phyloP scores from a whole-genome alignment of 1,140 invertebrate genomes.

The Wasmannia auropunctata region DNA sequence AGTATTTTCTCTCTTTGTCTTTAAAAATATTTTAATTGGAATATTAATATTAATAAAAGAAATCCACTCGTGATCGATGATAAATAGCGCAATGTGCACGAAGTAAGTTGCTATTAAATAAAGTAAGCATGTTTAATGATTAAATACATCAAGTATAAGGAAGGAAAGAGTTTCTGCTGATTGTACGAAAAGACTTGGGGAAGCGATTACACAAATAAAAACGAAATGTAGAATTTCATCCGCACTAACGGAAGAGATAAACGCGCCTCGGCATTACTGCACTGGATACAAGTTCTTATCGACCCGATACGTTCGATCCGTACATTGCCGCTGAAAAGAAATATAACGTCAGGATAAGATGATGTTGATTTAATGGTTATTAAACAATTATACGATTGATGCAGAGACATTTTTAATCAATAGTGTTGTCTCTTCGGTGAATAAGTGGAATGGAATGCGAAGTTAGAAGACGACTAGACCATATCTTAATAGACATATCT shows the following conservation, averaged over 20 bases:
- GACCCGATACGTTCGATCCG: constrained; percentile 72
- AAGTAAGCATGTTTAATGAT: constrained; percentile 52
- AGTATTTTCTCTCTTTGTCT: neutral
- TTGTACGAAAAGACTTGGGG: constrained; percentile 28
- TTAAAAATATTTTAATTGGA: neutral
- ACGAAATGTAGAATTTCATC: constrained; percentile 67
- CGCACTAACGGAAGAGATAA: constrained; percentile 78
- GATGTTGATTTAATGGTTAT: constrained; percentile 25
- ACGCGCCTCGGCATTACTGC: constrained; percentile 79
- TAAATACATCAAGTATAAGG: neutral
- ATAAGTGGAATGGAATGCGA: neutral
- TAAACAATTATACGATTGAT: constrained; percentile 2
- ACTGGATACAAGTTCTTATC: constrained; percentile 79
- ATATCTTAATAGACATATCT: neutral
- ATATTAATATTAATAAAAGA: constrained; percentile 7
- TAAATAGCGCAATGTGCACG: constrained; percentile 72
- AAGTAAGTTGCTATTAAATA: constrained; percentile 73
- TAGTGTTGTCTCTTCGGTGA: neutral
- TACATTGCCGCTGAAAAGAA: constrained; percentile 84
- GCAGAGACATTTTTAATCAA: neutral
- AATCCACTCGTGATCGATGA: constrained; percentile 65
- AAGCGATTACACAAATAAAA: constrained; percentile 74
- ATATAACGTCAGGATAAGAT: constrained; percentile 57
- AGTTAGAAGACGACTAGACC: neutral
- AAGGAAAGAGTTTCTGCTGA: neutral